A percentile compares a stretch with the other conserved stretches of the same genome.
These are phyloP conservation scores for Trissoscelio sp. DNA, from an alignment of 2,888 invertebrate species.

Conservation along the genomic window DNA sequence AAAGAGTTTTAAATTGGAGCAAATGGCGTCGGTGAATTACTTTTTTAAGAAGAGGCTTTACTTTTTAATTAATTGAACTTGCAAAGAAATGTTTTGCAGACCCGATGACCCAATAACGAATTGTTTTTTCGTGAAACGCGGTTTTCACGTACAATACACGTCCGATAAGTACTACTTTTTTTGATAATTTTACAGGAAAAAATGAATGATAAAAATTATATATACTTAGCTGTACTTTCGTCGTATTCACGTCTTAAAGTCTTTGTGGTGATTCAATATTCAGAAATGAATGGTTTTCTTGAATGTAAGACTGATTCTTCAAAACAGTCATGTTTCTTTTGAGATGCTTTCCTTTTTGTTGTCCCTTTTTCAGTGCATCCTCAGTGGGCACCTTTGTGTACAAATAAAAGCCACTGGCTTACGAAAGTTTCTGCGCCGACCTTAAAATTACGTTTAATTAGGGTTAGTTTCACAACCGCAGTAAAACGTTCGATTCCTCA, in stretches of 20 bases:
- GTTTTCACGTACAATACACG: slow-evolving; percentile 31
- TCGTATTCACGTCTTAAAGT: slow-evolving; percentile 54
- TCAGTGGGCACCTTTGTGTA: slow-evolving; percentile 59
- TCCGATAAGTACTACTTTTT: slow-evolving; percentile 35
- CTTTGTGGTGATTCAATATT: slow-evolving; percentile 70
- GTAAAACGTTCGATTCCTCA: slow-evolving; percentile 35
- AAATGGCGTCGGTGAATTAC: background rate
- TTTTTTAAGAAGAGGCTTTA: background rate
- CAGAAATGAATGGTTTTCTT: slow-evolving; percentile 64
- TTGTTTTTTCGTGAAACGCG: background rate
- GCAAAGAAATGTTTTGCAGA: background rate
- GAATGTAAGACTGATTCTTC: slow-evolving; percentile 63
- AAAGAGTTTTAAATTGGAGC: background rate
- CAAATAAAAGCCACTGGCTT: slow-evolving; percentile 60
- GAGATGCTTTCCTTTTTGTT: slow-evolving; percentile 48
- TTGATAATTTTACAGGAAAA: slow-evolving; percentile 24
- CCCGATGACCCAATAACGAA: slow-evolving; percentile 47
- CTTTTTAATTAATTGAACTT: background rate
- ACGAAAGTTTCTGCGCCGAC: slow-evolving; percentile 58
- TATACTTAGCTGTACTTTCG: slow-evolving; percentile 57
- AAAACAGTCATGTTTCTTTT: slow-evolving; percentile 63
- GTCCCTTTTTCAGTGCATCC: slow-evolving; percentile 47
- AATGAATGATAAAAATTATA: slow-evolving; percentile 52
- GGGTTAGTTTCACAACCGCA: slow-evolving; percentile 44
- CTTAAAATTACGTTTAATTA: slow-evolving; percentile 57